These are phyloP conservation scores for Pristiophorus japonicus DNA, from an alignment of 2,113 vertebrate species.

Conservation along the genomic window DNA sequence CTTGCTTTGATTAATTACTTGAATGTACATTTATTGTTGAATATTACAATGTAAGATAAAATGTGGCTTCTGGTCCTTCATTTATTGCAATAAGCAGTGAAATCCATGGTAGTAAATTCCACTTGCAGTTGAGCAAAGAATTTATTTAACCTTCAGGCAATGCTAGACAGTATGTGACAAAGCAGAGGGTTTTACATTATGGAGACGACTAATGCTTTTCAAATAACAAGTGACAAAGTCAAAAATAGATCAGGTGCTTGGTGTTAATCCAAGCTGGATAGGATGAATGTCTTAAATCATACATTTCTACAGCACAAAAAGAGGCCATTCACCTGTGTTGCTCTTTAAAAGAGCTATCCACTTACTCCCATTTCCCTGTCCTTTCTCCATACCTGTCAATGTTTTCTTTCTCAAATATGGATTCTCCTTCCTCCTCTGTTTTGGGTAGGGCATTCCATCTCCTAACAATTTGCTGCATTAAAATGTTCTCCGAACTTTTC, in stretches of 20 bases:
- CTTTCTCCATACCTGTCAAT: background rate
- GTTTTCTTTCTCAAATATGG: background rate
- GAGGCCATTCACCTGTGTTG: too few relatives aligned
- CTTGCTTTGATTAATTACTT: background rate
- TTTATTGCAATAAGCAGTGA: background rate
- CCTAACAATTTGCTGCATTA: background rate
- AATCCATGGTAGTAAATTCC: background rate
- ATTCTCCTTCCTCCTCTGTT: background rate
- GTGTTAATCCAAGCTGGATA: background rate
- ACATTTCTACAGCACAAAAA: background rate
- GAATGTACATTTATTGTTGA: background rate
- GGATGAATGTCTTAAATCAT: background rate
- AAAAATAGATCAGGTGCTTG: background rate
- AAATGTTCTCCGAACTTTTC: background rate
- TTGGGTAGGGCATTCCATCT: background rate
- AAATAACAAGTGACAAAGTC: background rate
- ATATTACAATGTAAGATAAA: background rate
- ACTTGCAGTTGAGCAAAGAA: background rate
- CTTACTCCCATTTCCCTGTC: background rate
- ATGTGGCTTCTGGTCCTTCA: background rate
- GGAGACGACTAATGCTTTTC: background rate
- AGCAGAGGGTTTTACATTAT: background rate
- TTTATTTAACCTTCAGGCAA: constrained; percentile 22
- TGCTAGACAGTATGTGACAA: background rate
- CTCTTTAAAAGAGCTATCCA: background rate